Evolutionary conservation across 23 tunicate genomes (phyloP), one percentile per base, ranked within the genome.

Genomic region (Trididemnum nubilum): DNA sequence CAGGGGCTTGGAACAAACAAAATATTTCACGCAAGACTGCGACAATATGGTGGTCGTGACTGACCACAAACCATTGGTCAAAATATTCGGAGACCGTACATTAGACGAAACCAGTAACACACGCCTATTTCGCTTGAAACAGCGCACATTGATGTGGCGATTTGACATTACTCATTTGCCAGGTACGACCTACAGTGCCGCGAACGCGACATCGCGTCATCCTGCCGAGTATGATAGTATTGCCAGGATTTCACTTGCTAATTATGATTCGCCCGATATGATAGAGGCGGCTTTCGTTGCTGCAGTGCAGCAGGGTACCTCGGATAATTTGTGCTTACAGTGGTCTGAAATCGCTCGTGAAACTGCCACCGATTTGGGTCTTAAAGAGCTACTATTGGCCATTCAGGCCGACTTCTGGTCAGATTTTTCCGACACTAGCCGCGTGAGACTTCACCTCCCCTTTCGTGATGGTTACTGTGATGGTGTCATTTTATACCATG

Each of bases 41-140:
- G 74, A 80, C 25, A 65, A 59, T 32, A 2, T 59, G 65, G 32
- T 70, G 9, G 78, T 82, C 9, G 65, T 52, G 2, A 70, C 64
- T 1, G 85, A 82, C 65, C 85, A 82, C 34, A 38, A 70, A 23
- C 85, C 85, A 49, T 38, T 69, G 1, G 36, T 71, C 1, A 39
- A 70, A 67, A 50, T 82, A 21, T 70, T 82, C 32, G 60, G 36
- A 24, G 79, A 50, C 78, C 36, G 78, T 18, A 25, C 65, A 15
- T 64, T 70, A 21, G 85, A 69, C 4, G 44, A 71, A 67, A 72
- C 21, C 24, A 73, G 29, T 5, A 73, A 73, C 82, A 57, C 67
- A n/a, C 67, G 44, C 19, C 35, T 51, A 19, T 77, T 58, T 12
- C 82, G 71, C n/a, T 77, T 74, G 39, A 74, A 74, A 24, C 63